Conservation (phyloP, 1,140 invertebrate genomes). For the Philopotamus ludificatus region DNA sequence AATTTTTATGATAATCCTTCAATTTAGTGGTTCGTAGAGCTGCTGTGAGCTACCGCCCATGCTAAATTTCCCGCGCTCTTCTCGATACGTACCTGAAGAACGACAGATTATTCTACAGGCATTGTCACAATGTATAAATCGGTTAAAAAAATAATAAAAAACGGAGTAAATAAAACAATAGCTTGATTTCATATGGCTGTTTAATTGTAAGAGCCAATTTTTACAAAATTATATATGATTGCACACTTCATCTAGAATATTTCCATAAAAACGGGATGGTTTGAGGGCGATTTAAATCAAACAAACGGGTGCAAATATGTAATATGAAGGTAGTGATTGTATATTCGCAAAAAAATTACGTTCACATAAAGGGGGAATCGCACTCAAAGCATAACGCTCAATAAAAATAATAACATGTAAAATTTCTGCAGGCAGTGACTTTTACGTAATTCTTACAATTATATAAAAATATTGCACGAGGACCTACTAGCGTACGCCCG, state of each 20-base stretch:
- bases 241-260: conserved; percentile 36
- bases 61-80: too few relatives aligned
- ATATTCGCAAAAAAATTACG: conserved; percentile 31
- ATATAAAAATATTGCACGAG: too few relatives aligned
- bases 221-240: conserved; percentile 41
- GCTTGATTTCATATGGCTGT: conserved; percentile 27
- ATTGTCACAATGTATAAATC: too few relatives aligned
- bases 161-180: not conserved
- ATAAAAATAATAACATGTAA: conserved; percentile 21
- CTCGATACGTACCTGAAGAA: too few relatives aligned
- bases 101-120: too few relatives aligned
- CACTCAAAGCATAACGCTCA: conserved; percentile 5
- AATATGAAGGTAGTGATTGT: conserved; percentile 39
- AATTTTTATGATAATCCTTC: too few relatives aligned
- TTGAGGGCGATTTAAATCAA: conserved; percentile 18
- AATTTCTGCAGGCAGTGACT: conserved; percentile 30
- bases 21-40: too few relatives aligned
- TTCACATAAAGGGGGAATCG: not conserved
- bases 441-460: too few relatives aligned
- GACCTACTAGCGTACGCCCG: too few relatives aligned
- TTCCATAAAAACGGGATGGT: conserved; percentile 24
- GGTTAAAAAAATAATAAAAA: not conserved
- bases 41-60: too few relatives aligned
- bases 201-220: conserved; percentile 38
- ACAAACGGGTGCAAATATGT: conserved; percentile 23